Evolutionary conservation across 1,140 invertebrate species (phyloP), one percentile per base, ranked within the genome.

Genomic region (Drosophila sechellia): DNA sequence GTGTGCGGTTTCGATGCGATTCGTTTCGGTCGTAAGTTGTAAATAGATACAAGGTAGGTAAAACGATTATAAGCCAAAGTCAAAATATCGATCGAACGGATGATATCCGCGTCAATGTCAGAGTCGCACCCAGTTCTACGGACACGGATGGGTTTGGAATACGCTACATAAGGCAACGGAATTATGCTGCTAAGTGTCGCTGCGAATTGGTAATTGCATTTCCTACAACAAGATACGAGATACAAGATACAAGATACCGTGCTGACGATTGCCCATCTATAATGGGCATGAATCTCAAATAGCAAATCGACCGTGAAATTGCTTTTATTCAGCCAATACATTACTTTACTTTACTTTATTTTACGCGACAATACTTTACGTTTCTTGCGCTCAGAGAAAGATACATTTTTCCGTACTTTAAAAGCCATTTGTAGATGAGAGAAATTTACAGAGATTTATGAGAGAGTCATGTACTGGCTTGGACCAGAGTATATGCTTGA

Each of bases 251-350:
- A 61, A 79, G 50, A 77, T 77, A 77, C 79, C 48, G 64, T 83
- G 79, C 79, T 66, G 52, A 42, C 52, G 68, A 53, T 35, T 45
- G 42, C 50, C 68, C 46, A 84, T 58, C 55, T 71, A 76, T 56
- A 70, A 63, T 56, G 49, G 59, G 42, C 48, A 45, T 73, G 49
- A 42, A 61, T 66, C 42, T 78, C 64, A 50, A 65, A 73, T 79
- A 69, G 85, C 73, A 89, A 89, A 55, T 89, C 84, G 85, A 89
- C 80, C 84, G 84, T 89, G 84, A 89, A 89, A 89, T 89, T 90
- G 65, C 49, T 58, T 89, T 34, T 17, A 27, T 31, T 50, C 87
- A 69, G 46, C 64, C 66, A 58, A 74, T 83, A 85, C 48, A 58
- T 79, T 60, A 80, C 12, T 39, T 39, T 39, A 37, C 35, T 4